phyloP scores from a whole-genome alignment of 2,888 invertebrate genomes.

The Melinaea menophilus region DNA sequence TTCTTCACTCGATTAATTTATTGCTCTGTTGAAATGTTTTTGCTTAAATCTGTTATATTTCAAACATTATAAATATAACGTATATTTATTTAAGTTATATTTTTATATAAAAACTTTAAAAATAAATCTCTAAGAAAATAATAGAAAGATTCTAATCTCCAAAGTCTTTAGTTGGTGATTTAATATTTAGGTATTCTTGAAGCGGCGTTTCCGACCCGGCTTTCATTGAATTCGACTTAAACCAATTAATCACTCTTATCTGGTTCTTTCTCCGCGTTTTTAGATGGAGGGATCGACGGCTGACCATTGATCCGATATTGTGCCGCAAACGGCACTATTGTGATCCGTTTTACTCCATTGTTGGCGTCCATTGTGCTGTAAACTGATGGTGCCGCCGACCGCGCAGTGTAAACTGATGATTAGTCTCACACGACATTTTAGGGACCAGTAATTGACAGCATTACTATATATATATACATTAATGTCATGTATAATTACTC shows the following conservation, averaged over 20 bases:
- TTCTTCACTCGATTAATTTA: slow-evolving; percentile 67
- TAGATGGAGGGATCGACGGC: slow-evolving; percentile 55
- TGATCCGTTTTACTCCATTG: slow-evolving; percentile 55
- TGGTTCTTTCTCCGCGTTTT: slow-evolving; percentile 67
- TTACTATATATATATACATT: slow-evolving; percentile 20
- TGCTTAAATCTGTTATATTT: slow-evolving; percentile 37
- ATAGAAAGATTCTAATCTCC: background rate
- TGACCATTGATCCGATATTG: slow-evolving; percentile 61
- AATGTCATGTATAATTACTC: too few relatives aligned
- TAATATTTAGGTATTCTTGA: slow-evolving; percentile 21
- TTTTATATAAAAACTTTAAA: background rate
- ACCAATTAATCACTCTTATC: slow-evolving; percentile 77
- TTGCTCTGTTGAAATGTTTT: slow-evolving; percentile 59
- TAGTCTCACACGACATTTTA: slow-evolving; percentile 53
- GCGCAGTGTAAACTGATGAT: slow-evolving; percentile 58
- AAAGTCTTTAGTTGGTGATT: background rate
- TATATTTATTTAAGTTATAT: background rate
- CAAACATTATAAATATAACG: background rate
- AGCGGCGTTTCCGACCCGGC: slow-evolving; percentile 44
- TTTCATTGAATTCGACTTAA: slow-evolving; percentile 74
- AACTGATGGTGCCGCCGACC: slow-evolving; percentile 63
- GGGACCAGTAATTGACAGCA: slow-evolving; percentile 24
- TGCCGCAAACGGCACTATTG: slow-evolving; percentile 58
- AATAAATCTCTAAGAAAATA: background rate
- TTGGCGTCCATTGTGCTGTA: slow-evolving; percentile 58